These are phyloP conservation scores for Sycophaga agraensis DNA, from an alignment of 1,140 invertebrate genomes.

Conservation along the genomic window DNA sequence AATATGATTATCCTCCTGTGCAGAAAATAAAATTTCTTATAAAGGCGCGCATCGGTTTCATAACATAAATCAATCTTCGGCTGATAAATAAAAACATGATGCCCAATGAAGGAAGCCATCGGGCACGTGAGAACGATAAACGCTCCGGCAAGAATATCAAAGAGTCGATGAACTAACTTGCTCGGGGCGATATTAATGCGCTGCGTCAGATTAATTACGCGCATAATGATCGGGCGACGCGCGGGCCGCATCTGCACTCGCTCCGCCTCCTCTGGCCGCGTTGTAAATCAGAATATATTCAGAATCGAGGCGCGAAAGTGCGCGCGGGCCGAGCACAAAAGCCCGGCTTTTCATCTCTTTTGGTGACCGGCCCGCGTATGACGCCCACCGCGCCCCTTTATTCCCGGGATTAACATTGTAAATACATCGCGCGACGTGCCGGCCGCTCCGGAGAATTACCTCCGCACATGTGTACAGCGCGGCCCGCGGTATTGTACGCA, in stretches of 20 bases:
- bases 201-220: conserved; percentile 18
- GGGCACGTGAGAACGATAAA: no score
- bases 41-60: no score
- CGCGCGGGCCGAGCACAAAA: background rate
- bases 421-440: no score
- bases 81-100: no score
- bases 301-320: conserved; percentile 10
- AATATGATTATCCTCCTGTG: no score
- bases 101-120: no score
- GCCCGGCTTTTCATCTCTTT: background rate
- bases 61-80: no score
- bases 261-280: background rate
- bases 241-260: background rate
- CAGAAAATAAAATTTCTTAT: no score
- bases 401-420: no score
- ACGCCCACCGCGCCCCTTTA: background rate
- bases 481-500: conserved; percentile 5
- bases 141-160: no score
- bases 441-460: background rate
- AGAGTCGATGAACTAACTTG: no score
- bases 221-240: conserved; percentile 8
- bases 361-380: no score
- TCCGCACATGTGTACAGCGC: background rate
- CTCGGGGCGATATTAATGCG: background rate
- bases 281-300: conserved; percentile 21